These are phyloP conservation scores for Felis chaus DNA, from an alignment of 2,113 vertebrate genomes.

Conservation along the genomic window DNA sequence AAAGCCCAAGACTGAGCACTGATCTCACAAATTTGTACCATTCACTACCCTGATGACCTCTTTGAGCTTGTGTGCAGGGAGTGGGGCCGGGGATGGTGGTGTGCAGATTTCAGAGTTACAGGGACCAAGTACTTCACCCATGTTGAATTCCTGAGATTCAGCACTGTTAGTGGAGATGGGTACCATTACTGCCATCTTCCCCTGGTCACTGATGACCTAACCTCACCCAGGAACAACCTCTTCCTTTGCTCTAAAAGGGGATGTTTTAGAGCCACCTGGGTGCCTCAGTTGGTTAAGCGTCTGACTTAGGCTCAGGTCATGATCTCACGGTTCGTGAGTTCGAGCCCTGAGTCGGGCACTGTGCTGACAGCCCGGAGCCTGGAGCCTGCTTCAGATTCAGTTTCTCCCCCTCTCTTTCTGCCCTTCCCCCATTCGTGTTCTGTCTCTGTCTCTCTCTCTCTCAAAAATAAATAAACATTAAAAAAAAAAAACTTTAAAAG, in stretches of 20 bases:
- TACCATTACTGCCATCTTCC: not conserved
- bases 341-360: no score
- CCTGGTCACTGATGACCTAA: not conserved
- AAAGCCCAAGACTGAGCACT: not conserved
- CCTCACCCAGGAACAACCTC: not conserved
- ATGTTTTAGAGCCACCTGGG: not conserved
- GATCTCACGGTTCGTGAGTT: no score
- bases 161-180: not conserved
- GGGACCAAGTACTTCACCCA: not conserved
- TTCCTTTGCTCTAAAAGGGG: slow-evolving; percentile 10
- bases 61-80: not conserved
- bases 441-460: no score
- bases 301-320: no score
- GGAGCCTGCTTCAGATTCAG: no score
- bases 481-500: no score
- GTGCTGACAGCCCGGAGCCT: no score
- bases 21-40: not conserved
- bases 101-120: not conserved
- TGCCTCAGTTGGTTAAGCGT: no score
- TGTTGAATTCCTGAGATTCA: not conserved
- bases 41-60: not conserved
- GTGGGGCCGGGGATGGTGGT: not conserved
- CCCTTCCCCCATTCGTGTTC: no score
- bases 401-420: no score
- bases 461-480: no score